A percentile compares a stretch with the other conserved stretches of the same genome.
phyloP scores from a whole-genome alignment of 1,140 invertebrate species.

The Meloidogyne exigua region DNA sequence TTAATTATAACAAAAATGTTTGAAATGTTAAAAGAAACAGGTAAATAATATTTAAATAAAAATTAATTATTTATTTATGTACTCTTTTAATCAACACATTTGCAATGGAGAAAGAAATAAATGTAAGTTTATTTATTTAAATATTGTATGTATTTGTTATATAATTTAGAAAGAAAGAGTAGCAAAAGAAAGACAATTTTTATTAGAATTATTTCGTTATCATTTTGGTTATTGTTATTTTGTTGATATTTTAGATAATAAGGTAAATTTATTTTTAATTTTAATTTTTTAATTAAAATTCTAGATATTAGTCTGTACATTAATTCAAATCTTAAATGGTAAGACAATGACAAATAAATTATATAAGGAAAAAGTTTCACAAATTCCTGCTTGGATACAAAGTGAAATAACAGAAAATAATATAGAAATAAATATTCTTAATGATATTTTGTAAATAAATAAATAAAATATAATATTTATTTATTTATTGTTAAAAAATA shows the following conservation, averaged over 20 bases:
- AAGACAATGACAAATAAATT: neutral
- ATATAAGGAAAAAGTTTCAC: neutral
- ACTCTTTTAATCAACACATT: conserved; percentile 25
- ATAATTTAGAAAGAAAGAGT: neutral
- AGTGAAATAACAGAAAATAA: neutral
- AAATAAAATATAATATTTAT: too few relatives aligned
- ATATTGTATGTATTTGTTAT: too few relatives aligned
- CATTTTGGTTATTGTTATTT: conserved; percentile 25
- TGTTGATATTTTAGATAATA: neutral
- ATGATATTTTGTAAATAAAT: neutral
- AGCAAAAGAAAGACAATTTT: conserved; percentile 9
- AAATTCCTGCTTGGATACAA: neutral
- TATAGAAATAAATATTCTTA: neutral
- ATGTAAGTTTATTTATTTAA: conserved; percentile 13
- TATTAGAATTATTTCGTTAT: conserved; percentile 21
- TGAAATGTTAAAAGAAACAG: conserved; percentile 12
- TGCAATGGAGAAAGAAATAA: neutral
- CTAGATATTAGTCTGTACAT: neutral
- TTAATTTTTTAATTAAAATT: neutral
- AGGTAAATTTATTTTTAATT: neutral
- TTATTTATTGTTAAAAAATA: too few relatives aligned
- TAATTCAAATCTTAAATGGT: neutral
- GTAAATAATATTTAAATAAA: conserved; percentile 2
- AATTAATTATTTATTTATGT: neutral
- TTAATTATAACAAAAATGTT: conserved; percentile 16